Percentiles rank a stretch among this genome's conserved stretches.
Evolutionary conservation across 2,888 invertebrate species (phyloP).

Genomic region (Callyntrura guangdongensis): DNA sequence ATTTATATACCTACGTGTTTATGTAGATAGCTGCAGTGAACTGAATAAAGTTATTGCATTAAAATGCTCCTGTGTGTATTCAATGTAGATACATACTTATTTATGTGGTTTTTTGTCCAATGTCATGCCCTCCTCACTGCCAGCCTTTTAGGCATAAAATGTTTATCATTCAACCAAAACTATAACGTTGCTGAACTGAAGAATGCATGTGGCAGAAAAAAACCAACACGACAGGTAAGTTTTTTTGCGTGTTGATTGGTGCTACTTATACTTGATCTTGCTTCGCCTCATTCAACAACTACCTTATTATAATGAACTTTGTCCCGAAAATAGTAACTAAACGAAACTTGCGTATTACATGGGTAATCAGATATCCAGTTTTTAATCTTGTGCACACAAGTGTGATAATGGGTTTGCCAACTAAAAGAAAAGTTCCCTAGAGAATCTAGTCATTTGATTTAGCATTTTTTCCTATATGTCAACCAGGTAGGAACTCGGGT

Average conservation of each 20-base stretch:
- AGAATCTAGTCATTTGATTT: not conserved
- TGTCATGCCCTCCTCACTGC: not conserved
- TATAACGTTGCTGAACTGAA: no score
- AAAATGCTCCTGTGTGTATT: no score
- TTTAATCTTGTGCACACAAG: not conserved
- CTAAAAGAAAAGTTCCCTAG: not conserved
- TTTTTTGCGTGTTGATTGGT: not conserved
- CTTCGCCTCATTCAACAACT: no score
- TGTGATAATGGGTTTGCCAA: no score
- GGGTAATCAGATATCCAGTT: conserved; percentile 28
- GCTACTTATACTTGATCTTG: not conserved
- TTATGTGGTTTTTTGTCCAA: no score
- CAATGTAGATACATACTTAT: no score
- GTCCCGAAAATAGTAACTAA: not conserved
- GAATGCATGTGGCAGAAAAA: not conserved
- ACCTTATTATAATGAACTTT: not conserved
- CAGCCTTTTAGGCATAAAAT: not conserved
- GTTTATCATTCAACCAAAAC: no score
- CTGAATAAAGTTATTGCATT: no score
- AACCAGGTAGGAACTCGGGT: no score
- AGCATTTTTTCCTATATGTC: no score
- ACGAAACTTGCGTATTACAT: not conserved
- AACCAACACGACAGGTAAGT: not conserved
- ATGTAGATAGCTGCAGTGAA: no score
- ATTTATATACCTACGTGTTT: no score